Percentiles rank a stretch among this genome's conserved stretches.
phyloP scores from a whole-genome alignment of 2,113 vertebrate genomes.

The Odocoileus hemionus region DNA sequence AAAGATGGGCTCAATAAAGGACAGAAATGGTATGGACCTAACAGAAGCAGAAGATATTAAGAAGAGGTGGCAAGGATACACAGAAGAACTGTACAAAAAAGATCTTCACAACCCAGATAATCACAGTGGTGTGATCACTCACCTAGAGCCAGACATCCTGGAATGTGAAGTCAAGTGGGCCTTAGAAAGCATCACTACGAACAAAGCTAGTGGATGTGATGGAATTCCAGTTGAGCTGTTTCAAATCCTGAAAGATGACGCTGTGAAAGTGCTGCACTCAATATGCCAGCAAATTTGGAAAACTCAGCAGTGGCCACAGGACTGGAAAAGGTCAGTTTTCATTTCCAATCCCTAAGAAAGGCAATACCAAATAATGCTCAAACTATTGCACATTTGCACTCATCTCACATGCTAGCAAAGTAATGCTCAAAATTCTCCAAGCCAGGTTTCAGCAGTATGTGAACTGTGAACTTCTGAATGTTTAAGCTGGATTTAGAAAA shows the following conservation, averaged over 20 bases:
- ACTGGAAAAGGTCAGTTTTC: neutral
- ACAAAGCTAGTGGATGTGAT: neutral
- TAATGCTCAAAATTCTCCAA: too few relatives aligned
- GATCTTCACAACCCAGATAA: neutral
- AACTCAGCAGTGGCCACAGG: neutral
- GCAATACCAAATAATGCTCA: too few relatives aligned
- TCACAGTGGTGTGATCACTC: fast-evolving
- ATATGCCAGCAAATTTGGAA: neutral
- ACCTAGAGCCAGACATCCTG: neutral
- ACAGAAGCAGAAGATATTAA: neutral
- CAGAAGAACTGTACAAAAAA: neutral
- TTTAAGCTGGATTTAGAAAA: too few relatives aligned
- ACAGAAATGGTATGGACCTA: neutral
- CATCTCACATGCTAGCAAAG: too few relatives aligned
- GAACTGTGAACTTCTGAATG: too few relatives aligned
- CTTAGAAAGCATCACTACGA: neutral
- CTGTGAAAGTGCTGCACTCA: neutral
- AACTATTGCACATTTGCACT: too few relatives aligned
- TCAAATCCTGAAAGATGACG: neutral
- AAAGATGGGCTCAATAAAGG: neutral
- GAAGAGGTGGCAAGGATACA: neutral
- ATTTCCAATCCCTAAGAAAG: neutral
- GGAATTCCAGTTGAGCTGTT: neutral
- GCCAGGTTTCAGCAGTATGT: too few relatives aligned
- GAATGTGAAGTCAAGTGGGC: neutral